Evolutionary conservation across 2,888 invertebrate genomes (phyloP).

Genomic region (Pseudanteris insignis): DNA sequence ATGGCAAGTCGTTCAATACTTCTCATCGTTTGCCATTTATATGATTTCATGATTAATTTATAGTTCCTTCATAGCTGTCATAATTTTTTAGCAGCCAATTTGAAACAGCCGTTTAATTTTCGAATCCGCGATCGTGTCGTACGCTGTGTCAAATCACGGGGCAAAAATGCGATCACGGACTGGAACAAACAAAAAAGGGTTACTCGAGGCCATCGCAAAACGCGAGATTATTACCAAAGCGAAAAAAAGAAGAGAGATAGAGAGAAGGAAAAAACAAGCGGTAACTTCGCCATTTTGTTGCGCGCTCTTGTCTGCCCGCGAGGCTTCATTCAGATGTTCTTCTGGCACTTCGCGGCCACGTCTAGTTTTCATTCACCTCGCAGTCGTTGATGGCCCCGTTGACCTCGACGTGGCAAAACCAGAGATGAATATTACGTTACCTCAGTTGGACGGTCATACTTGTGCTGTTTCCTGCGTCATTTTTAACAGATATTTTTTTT

Average conservation of each 20-base stretch:
- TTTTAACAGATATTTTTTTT: conserved; percentile 12
- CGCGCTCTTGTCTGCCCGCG: conserved; percentile 31
- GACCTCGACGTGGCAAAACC: conserved; percentile 56
- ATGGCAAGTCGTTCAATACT: not conserved
- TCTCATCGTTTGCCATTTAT: too few species aligned
- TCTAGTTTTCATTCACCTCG: conserved; percentile 63
- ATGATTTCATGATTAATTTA: too few species aligned
- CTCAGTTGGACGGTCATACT: conserved; percentile 38
- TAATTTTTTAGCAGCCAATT: not conserved
- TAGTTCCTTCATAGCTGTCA: not conserved
- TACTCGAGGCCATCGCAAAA: conserved; percentile 39
- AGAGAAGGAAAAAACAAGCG: conserved; percentile 16
- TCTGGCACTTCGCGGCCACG: conserved; percentile 50
- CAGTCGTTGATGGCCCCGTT: conserved; percentile 57
- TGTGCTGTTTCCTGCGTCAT: conserved; percentile 24
- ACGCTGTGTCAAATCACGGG: conserved; percentile 17
- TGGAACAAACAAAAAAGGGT: conserved; percentile 32
- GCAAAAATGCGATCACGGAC: conserved; percentile 19
- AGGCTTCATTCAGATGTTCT: conserved; percentile 56
- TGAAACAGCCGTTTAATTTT: conserved; percentile 3
- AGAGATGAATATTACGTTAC: conserved; percentile 62
- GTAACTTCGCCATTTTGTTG: conserved; percentile 33
- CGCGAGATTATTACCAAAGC: conserved; percentile 29
- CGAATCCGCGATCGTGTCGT: conserved; percentile 19
- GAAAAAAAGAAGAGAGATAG: conserved; percentile 16